Conservation (phyloP, 2,113 vertebrate species). For the Miniopterus natalensis region DNA sequence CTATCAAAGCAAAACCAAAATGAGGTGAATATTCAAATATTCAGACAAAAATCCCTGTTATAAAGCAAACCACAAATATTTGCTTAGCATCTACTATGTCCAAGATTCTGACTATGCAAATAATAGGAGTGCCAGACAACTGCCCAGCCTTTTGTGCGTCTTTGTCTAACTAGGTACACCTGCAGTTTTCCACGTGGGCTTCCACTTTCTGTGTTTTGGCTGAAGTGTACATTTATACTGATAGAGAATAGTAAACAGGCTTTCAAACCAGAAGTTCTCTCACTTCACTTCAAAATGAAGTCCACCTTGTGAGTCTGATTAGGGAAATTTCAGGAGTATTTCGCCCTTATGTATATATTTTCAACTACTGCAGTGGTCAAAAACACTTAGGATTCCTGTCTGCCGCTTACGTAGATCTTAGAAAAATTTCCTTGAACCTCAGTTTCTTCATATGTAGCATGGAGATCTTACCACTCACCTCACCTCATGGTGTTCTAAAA, state of each 20-base stretch:
- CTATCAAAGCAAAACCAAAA: constrained; percentile 51
- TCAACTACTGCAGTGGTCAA: neutral
- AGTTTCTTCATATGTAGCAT: neutral
- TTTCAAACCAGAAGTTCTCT: neutral
- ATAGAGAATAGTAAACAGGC: neutral
- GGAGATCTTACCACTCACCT: neutral
- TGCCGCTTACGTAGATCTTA: neutral
- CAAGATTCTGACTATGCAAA: neutral
- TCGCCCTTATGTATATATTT: neutral
- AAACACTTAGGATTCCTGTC: neutral
- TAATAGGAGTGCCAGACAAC: neutral
- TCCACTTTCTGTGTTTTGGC: neutral
- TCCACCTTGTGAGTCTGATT: neutral
- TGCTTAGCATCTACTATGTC: neutral
- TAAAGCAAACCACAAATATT: constrained; percentile 27
- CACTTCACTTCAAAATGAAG: neutral
- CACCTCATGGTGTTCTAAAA: neutral
- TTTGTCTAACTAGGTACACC: neutral
- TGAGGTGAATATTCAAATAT: neutral
- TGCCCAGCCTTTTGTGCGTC: neutral
- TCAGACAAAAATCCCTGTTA: constrained; percentile 6
- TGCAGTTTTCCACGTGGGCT: neutral
- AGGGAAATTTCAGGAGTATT: neutral
- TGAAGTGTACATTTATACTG: neutral
- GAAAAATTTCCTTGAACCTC: neutral